phyloP scores from a whole-genome alignment of 2,888 invertebrate genomes.

The Aleiodes leptofemur region DNA sequence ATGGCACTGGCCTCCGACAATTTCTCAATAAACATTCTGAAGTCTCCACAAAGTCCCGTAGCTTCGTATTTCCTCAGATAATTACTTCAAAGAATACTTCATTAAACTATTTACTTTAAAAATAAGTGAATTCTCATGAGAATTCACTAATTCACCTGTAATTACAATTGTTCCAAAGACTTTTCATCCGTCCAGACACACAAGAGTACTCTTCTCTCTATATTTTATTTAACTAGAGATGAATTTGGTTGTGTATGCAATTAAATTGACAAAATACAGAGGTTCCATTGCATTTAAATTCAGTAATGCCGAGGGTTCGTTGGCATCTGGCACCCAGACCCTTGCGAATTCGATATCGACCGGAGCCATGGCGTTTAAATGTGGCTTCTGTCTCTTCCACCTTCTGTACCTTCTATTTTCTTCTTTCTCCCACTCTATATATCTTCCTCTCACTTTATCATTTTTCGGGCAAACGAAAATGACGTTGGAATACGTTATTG shows the following conservation, averaged over 20 bases:
- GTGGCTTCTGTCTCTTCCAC: constrained; percentile 31
- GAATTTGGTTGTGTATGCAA: not conserved
- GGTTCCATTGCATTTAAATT: constrained; percentile 40
- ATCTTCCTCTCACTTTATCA: constrained; percentile 4
- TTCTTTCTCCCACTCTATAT: not conserved
- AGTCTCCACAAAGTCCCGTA: too few relatives aligned
- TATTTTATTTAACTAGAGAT: not conserved
- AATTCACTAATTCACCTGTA: too few relatives aligned
- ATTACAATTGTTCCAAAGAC: not conserved
- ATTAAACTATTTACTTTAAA: not conserved
- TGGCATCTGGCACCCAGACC: constrained; percentile 33
- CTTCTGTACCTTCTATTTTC: constrained; percentile 15
- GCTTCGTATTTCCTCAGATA: too few relatives aligned
- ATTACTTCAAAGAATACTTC: too few relatives aligned
- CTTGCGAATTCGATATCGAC: constrained; percentile 45
- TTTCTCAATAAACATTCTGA: too few relatives aligned
- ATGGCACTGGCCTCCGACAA: too few relatives aligned
- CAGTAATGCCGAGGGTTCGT: constrained; percentile 38
- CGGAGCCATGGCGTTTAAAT: constrained; percentile 32
- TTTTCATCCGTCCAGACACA: not conserved
- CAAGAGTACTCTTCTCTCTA: too few relatives aligned
- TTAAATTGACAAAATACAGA: constrained; percentile 33
- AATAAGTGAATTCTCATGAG: not conserved
- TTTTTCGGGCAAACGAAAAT: constrained; percentile 16
- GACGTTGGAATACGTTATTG: constrained; percentile 16